Base-by-base conservation (phyloP, 2,888 invertebrate genomes). In the Leptura quadrifasciata region DNA sequence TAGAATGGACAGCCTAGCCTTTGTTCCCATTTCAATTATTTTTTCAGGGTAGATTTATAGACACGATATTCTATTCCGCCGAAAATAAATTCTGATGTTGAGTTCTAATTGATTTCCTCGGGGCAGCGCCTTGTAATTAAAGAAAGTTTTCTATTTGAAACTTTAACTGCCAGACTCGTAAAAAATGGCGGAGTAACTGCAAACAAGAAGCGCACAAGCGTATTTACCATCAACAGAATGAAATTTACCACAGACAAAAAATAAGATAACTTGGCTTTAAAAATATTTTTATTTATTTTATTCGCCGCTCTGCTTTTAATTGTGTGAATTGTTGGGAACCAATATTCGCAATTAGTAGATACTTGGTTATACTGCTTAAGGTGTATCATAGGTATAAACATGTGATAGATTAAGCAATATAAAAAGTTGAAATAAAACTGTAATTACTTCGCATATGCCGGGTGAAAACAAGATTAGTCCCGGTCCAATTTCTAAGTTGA, bases 81-180 rank as follows among this genome's bases (percentile, higher is more conserved):
- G 47, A 47, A 47, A 47, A 47, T 47, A 47, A 47, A 47, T 47
- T 3, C 15, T 47, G 47, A 47, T 47, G n/a, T 47, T 47, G 47
- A n/a, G 39, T 39, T n/a, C 5, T 47, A 47, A 47, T 47, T 47
- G 47, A 47, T 47, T 47, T 47, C 47, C 47, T 47, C 15, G 47
- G 47, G 47, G 47, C 47, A n/a, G 47, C 47, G n/a, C n/a, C n/a
- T 47, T 47, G n/a, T 47, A 47, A 47, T 47, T 47, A 47, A 47
- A 47, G 47, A 47, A 9, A n/a, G n/a, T 47, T 47, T 47, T 47
- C 47, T 6, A 47, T 47, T 47, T 47, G 47, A 15, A 6, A 5
- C 47, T 47, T n/a, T n/a, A n/a, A 47, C 47, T 4, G n/a, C 15
- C 15, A 47, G n/a, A 47, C 27, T 31, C 3, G 27, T 31, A 31